phyloP scores from a whole-genome alignment of 2,113 vertebrate genomes.

The Enhydra lutris region DNA sequence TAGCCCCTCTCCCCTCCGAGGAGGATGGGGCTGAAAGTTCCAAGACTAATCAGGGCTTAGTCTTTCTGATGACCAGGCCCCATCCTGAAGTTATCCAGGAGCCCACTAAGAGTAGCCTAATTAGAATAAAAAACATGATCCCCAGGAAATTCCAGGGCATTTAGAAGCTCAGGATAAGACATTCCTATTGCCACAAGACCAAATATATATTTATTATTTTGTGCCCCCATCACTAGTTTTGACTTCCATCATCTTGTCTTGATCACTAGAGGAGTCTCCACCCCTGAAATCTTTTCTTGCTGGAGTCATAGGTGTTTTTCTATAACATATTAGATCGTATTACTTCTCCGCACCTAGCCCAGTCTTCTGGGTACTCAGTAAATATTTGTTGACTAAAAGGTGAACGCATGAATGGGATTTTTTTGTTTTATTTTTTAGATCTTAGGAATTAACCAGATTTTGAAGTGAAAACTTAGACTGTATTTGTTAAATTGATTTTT shows the following conservation, averaged over 20 bases:
- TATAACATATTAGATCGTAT: background rate
- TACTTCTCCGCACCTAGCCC: background rate
- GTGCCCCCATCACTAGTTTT: background rate
- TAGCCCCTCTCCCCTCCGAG: background rate
- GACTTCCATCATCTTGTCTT: background rate
- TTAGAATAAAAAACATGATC: background rate
- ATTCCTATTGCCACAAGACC: background rate
- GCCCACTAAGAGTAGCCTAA: background rate
- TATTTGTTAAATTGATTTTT: background rate
- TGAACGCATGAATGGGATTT: background rate
- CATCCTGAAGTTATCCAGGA: background rate
- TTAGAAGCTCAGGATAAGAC: background rate
- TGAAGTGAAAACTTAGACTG: background rate
- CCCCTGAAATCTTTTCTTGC: background rate
- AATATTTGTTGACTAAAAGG: slow-evolving; percentile 3
- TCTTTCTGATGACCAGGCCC: background rate
- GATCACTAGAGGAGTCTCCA: background rate
- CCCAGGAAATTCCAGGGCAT: background rate
- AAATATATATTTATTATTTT: background rate
- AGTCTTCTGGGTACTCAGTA: background rate
- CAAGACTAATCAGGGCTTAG: background rate
- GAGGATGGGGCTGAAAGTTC: background rate
- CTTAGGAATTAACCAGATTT: slow-evolving; percentile 4
- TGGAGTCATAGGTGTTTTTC: background rate
- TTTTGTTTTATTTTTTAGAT: background rate